Base-by-base conservation (phyloP, 2,888 invertebrate genomes). In the Vandiemenella viatica region DNA sequence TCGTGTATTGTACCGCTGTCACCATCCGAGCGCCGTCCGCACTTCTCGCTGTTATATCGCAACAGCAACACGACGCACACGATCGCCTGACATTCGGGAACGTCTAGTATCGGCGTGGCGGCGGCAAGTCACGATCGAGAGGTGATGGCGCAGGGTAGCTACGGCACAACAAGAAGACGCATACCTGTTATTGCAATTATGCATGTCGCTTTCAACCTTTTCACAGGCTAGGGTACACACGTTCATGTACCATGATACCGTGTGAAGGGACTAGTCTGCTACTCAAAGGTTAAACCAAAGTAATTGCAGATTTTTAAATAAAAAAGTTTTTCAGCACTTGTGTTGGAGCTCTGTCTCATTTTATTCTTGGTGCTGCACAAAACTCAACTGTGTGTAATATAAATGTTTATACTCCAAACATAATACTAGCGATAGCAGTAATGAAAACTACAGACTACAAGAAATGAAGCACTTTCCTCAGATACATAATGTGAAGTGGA, bases 81-180 rank as follows among this genome's bases (percentile, higher is more conserved):
- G 38, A 49, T 49, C 49, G 49, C 44, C 18, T 49, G 42, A 18
- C 17, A 17, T 42, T 42, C 19, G 18, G 21, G 42, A 19, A 42
- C 45, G 46, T 48, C 50, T 54, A 54, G 54, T 52, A 54, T 45
- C 54, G 47, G 45, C 55, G 55, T 37, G 51, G 54, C 45, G 53
- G 55, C 51, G 53, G 54, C 54, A 53, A 44, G 53, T 55, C 55
- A 49, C 55, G 55, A 45, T 55, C 55, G 43, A 55, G 55, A 23
- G 55, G 49, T 18, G 54, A 49, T 32, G 53, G 50, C 37, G 53
- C 51, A 42, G 52, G 54, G 43, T 52, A 54, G 52, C 54, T 54
- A 54, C 54, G 53, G 47, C 51, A 53, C 38, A 53, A 52, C 46
- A 50, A 44, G 44, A 49, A 45, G 20, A 49, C 43, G 49, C 48